Conservation (phyloP, 1,140 invertebrate species). For the Lutraria rhynchaena region DNA sequence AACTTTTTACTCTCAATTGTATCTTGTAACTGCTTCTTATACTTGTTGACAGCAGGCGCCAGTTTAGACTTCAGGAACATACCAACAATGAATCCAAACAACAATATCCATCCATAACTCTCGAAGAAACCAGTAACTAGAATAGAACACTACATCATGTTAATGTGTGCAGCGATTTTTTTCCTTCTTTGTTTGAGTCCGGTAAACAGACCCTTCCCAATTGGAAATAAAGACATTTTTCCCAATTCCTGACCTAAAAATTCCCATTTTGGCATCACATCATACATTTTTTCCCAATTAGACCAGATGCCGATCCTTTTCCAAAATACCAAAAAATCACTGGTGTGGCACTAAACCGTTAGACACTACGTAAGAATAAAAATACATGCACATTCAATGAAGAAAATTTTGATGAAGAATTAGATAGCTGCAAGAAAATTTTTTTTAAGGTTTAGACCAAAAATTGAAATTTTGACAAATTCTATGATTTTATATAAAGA, state of each 20-base stretch:
- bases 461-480: no score
- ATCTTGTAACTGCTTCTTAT: slow-evolving; percentile 56
- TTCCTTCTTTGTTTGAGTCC: no score
- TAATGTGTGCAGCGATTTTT: not conserved
- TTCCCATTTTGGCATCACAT: no score
- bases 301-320: not conserved
- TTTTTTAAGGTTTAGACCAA: no score
- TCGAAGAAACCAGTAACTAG: slow-evolving; percentile 64
- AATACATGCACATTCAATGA: not conserved
- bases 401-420: not conserved
- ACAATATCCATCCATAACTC: slow-evolving; percentile 69
- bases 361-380: not conserved
- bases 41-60: slow-evolving; percentile 48
- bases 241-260: no score
- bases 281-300: no score
- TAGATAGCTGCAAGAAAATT: not conserved
- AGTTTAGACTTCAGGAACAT: slow-evolving; percentile 60
- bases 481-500: no score
- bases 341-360: not conserved
- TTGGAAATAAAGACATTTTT: no score
- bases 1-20: slow-evolving; percentile 64
- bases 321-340: not conserved
- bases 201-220: no score
- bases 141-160: slow-evolving; percentile 19
- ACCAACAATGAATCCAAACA: slow-evolving; percentile 60